Evolutionary conservation across 1,140 invertebrate species (phyloP).

Genomic region (Ganaspis sp.): DNA sequence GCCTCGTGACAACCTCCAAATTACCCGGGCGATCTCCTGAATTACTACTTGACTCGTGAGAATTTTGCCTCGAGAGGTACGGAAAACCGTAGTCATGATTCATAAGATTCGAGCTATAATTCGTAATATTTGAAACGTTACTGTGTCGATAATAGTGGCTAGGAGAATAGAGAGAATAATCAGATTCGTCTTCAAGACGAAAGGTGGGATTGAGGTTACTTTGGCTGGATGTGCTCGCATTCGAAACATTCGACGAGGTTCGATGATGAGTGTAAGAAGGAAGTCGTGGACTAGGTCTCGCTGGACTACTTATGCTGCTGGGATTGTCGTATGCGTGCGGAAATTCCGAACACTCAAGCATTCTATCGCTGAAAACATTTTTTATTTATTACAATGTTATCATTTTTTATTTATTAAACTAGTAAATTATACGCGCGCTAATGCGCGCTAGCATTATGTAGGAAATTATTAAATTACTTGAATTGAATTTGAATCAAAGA

Average conservation of each 20-base stretch:
- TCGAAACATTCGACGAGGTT: constrained; percentile 85
- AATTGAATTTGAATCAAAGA: too few relatives aligned
- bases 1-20: constrained; percentile 80
- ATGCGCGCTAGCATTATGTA: too few relatives aligned
- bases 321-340: constrained; percentile 80
- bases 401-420: too few relatives aligned
- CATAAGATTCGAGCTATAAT: constrained; percentile 54
- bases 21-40: constrained; percentile 84
- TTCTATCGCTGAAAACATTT: constrained; percentile 67
- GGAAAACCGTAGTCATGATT: constrained; percentile 73
- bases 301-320: constrained; percentile 75
- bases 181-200: constrained; percentile 81
- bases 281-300: constrained; percentile 74
- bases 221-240: constrained; percentile 78
- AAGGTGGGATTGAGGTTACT: constrained; percentile 80
- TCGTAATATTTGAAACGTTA: constrained; percentile 57
- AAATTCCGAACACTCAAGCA: constrained; percentile 71
- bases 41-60: constrained; percentile 74
- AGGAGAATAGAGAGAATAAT: constrained; percentile 73
- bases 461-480: too few relatives aligned
- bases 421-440: too few relatives aligned
- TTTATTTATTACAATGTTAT: too few relatives aligned
- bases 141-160: constrained; percentile 46
- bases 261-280: constrained; percentile 78
- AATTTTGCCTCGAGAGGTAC: constrained; percentile 78